Evolutionary conservation across 53 echinoderm and acorn worm genomes (phyloP), one percentile per base, ranked within the genome.

Genomic region (Holothuria scabra): DNA sequence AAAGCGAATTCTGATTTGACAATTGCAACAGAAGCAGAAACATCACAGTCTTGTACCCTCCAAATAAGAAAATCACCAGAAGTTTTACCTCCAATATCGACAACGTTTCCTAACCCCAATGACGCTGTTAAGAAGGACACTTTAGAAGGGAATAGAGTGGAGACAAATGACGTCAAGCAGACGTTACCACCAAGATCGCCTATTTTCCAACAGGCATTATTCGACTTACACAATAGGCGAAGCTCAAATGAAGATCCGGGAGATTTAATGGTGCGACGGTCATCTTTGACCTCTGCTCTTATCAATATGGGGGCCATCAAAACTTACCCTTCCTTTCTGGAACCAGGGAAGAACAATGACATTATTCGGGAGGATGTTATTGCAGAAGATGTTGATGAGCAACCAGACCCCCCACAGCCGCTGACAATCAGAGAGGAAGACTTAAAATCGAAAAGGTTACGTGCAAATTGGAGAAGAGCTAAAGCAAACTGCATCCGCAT

Each of bases 221-320:
- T 62, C 3, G 88, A 87, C 65, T 34, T 87, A 1, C 33, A 81
- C 19, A 69, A 79, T 6, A 67, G 81, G 18, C 34, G 41, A 41
- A 28, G 69, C 22, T 70, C 87, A 12, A 25, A 29, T 3, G 23
- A 18, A 8, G 46, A 81, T n/a, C 88, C 88, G 13, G 88, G 88
- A 2, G 88, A 87, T 19, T 23, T 87, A n/a, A 87, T 87, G 88
- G 88, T 87, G 1, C 81, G 88, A 56, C 44, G 88, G 56, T 87
- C 88, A 8, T 87, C 88, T 6, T 33, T 87, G 25, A 74, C 56
- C 55, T 49, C 56, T 23, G 56, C 70, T 24, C 56, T 76, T 8
- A 68, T 68, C 20, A 68, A 41, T 30, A 68, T 68, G 68, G 68
- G 68, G 21, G 38, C 68, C 37, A 29, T 68, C 12, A 33, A 33